Evolutionary conservation across 2,113 vertebrate genomes (phyloP), one percentile per base, ranked within the genome.

Genomic region (Hepsetus odoe): DNA sequence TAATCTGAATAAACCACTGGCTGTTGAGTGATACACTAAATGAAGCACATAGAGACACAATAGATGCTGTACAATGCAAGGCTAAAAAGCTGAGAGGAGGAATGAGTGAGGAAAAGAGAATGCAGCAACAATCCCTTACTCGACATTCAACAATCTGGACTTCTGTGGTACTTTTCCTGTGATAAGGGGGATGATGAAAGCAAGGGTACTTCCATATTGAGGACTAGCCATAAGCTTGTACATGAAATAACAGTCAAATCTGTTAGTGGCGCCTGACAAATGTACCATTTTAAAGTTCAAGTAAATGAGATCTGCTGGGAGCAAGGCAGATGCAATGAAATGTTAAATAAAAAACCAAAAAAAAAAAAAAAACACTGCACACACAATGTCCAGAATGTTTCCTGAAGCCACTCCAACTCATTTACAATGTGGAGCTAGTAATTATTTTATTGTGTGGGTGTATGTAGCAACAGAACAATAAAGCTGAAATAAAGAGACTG

Each of bases 31-130:
- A 20, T 42, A 51, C 42, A 51, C 24, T 28, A n/a, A 46, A 22
- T 28, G 13, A 26, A 46, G 13, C 24, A 9, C 67, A 70, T 18
- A 32, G 1, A 26, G 68, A 46, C 44, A 26, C 22, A 80, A 67
- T 69, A 73, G 76, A 58, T 40, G 56, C 73, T 72, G 67, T 32
- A 77, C 65, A 77, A 59, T 65, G 46, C 79, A 79, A 70, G 58
- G 55, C 13, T 49, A 42, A 49, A 26, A 46, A 30, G 66, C 66
- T 28, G 24, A 69, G 6, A n/a, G n/a, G n/a, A n/a, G n/a, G 26
- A 24, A 40, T 49, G 42, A 28, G 40, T 28, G 10, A 49, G 26
- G 28, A 30, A 24, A 18, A 28, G 42, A 9, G n/a, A 7, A 24
- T 24, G 38, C 16, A 51, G 12, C 18, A 6, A 69, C 24, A 4